Evolutionary conservation across 2,113 vertebrate species (phyloP).

Genomic region (Peromyscus maniculatus): DNA sequence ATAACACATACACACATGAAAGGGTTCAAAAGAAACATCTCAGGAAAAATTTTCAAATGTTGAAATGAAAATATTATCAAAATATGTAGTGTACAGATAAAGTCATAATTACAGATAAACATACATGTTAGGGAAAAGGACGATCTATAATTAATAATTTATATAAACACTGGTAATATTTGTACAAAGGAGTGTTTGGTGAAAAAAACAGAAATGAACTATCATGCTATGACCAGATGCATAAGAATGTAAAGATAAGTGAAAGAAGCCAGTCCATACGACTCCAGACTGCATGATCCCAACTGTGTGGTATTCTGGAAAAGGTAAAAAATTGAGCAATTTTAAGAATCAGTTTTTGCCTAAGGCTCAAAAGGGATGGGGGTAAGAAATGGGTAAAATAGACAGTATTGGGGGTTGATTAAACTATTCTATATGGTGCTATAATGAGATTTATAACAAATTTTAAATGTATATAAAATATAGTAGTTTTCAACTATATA

Average conservation of each 20-base stretch:
- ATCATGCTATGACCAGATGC: not conserved
- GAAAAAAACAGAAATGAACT: not conserved
- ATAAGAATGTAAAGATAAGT: not conserved
- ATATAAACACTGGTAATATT: not conserved
- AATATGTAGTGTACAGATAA: not conserved
- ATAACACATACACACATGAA: not conserved
- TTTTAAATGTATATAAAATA: conserved; percentile 13
- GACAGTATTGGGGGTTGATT: not conserved
- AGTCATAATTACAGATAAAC: not conserved
- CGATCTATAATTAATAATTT: not conserved
- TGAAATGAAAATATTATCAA: not conserved
- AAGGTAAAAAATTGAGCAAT: not conserved
- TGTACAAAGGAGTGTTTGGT: not conserved
- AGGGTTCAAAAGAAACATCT: not conserved
- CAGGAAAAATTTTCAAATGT: not conserved
- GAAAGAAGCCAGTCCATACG: not conserved
- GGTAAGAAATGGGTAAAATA: not conserved
- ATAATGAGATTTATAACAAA: not conserved
- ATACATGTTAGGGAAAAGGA: not conserved
- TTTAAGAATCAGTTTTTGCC: not conserved
- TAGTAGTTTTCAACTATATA: not conserved
- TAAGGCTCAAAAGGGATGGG: not conserved
- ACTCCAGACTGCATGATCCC: not conserved
- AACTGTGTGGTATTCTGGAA: not conserved
- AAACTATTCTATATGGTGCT: not conserved